Conservation (phyloP, 1,140 invertebrate species). For the Ceratosolen fusciceps region DNA sequence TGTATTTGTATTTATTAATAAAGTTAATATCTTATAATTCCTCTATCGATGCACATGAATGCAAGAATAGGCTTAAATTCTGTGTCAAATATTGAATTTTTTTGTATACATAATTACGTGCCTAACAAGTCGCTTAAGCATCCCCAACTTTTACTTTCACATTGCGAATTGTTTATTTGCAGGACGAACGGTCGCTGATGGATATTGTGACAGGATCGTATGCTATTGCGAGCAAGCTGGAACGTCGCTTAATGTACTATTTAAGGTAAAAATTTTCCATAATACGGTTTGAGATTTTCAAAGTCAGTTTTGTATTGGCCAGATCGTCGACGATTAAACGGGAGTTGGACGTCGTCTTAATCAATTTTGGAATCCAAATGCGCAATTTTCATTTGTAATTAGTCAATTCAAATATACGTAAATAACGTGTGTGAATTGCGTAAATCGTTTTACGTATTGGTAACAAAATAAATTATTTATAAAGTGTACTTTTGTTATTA, state of each 20-base stretch:
- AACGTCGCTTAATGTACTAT: slow-evolving; percentile 63
- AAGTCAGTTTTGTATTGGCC: slow-evolving; percentile 40
- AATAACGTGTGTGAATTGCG: slow-evolving; percentile 1
- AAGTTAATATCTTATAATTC: slow-evolving; percentile 27
- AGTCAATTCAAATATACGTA: slow-evolving; percentile 43
- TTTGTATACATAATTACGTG: slow-evolving; percentile 46
- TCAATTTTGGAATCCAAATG: slow-evolving; percentile 29
- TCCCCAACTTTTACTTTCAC: slow-evolving; percentile 29
- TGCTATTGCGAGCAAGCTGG: slow-evolving; percentile 25
- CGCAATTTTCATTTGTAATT: slow-evolving; percentile 20
- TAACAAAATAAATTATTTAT: slow-evolving; percentile 39
- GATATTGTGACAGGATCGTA: slow-evolving; percentile 1
- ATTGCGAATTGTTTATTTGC: slow-evolving; percentile 65
- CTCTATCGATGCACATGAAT: slow-evolving; percentile 9
- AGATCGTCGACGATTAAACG: slow-evolving; percentile 30
- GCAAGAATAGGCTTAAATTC: slow-evolving; percentile 34
- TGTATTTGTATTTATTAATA: too few species aligned
- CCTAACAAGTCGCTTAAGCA: slow-evolving; percentile 30
- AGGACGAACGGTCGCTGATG: slow-evolving; percentile 50
- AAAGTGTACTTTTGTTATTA: slow-evolving; percentile 41
- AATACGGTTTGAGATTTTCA: slow-evolving; percentile 56
- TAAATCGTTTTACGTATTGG: slow-evolving; percentile 21
- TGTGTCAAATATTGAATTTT: slow-evolving; percentile 37
- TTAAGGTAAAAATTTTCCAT: slow-evolving; percentile 71
- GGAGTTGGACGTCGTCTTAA: slow-evolving; percentile 27